A percentile compares a stretch with the other conserved stretches of the same genome.
Conservation (phyloP, 2,797 vertebrate species). For the Anabacerthia variegaticeps region DNA sequence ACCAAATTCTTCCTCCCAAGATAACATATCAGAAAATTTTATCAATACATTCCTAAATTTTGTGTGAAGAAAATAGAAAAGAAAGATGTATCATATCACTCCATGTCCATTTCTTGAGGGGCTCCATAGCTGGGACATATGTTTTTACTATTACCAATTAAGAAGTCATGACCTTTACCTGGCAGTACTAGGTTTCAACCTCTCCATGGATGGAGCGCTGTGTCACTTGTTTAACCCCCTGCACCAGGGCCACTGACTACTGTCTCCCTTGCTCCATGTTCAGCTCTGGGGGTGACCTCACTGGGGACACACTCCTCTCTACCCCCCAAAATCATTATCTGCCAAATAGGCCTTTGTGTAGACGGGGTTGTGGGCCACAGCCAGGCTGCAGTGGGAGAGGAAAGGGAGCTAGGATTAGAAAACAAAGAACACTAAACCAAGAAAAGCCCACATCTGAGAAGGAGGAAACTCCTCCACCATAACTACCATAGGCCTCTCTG, state of each 20-base stretch:
- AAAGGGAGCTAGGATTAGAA: not conserved
- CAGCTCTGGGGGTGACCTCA: not conserved
- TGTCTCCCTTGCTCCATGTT: not conserved
- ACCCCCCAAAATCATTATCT: rapidly evolving
- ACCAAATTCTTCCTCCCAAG: not conserved
- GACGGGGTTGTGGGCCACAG: not conserved
- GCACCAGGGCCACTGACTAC: not conserved
- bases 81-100: not conserved
- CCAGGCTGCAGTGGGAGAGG: not conserved
- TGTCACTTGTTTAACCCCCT: not conserved
- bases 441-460: not conserved
- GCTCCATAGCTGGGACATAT: not conserved
- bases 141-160: not conserved
- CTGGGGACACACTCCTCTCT: rapidly evolving
- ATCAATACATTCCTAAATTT: not conserved
- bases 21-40: not conserved
- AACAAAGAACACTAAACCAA: not conserved
- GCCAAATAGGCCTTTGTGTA: not conserved
- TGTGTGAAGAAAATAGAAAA: not conserved
- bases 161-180: not conserved
- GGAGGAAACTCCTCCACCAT: not conserved
- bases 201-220: not conserved
- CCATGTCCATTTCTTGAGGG: not conserved
- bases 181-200: not conserved
- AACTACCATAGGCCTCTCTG: not conserved